Percentiles rank a stretch among this genome's conserved stretches.
Evolutionary conservation across 2,797 vertebrate genomes (phyloP).

Genomic region (Clarias pachynema): DNA sequence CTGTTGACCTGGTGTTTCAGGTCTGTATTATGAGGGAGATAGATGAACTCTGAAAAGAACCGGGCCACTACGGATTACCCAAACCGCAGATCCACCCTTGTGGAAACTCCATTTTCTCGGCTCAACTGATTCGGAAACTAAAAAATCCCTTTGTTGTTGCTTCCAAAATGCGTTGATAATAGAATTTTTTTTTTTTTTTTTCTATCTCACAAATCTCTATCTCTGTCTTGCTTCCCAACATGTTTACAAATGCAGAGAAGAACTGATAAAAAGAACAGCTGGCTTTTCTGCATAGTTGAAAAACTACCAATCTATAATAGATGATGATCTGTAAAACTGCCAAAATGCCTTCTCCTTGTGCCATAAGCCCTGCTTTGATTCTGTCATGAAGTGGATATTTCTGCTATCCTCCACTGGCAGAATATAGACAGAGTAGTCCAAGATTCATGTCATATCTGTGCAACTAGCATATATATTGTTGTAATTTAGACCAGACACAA

Average conservation of each 20-base stretch:
- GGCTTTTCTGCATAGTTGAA: constrained; percentile 79
- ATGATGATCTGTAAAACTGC: constrained; percentile 79
- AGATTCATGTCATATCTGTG: constrained; percentile 48
- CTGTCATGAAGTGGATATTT: constrained; percentile 52
- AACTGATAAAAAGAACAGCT: constrained; percentile 74
- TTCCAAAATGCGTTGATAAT: constrained; percentile 73
- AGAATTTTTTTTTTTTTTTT: constrained; percentile 61
- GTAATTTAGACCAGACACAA: constrained; percentile 52
- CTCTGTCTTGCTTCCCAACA: constrained; percentile 60
- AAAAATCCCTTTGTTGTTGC: constrained; percentile 58
- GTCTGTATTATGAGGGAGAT: constrained; percentile 38
- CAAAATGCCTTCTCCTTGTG: constrained; percentile 67
- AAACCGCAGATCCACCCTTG: constrained; percentile 46
- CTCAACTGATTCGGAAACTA: constrained; percentile 53
- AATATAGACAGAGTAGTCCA: constrained; percentile 38
- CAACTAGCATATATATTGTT: constrained; percentile 51
- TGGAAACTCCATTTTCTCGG: constrained; percentile 54
- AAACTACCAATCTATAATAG: constrained; percentile 77
- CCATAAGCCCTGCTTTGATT: constrained; percentile 66
- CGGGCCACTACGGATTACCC: constrained; percentile 38
- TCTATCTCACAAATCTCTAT: constrained; percentile 51
- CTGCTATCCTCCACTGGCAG: constrained; percentile 38
- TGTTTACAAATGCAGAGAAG: constrained; percentile 67
- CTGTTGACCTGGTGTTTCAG: constrained; percentile 60
- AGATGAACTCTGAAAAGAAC: constrained; percentile 34